Base-by-base conservation (phyloP, 92 coral and sea anemone genomes). In the Phenganax marumi region DNA sequence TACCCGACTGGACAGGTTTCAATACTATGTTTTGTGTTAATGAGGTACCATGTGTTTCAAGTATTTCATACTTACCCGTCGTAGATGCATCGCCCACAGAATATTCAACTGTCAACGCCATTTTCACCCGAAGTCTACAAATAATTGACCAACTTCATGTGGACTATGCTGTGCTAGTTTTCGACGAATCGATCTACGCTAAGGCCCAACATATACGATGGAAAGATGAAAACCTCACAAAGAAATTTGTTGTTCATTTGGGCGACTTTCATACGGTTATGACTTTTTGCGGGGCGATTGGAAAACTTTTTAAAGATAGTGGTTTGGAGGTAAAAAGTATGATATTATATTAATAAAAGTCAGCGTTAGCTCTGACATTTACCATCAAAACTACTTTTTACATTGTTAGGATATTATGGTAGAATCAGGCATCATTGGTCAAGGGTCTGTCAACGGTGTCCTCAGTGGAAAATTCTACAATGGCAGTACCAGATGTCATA, bases 1-100 rank as follows among this genome's bases (percentile, higher is more conserved):
- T 76, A 24, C 81, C 81, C 22, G 81, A 76, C 54, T 86, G 86
- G 86, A 86, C 89, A 24, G 89, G 88, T 12, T 80, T 86, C 75
- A 86, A 81, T 75, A 86, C 89, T 19, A 10, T 86, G 12, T 76
- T 86, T 10, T 18, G 43, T 60, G 11, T 8, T 10, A 26, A 85
- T 54, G n/a, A 79, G 10, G 80, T 79, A 16, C 88, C 88, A 65
- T 54, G 50, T 80, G 50, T 70, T 18, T 86, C 86, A n/a, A 80
- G 60, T 52, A 77, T 70, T 54, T 85, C 85, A 12, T 85, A 85
- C 53, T 60, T 85, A 24, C 88, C 88, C 0, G 56, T 85, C 9
- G 76, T 61, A 60, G 87, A 84, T 76, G 84, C 84, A 6, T 56
- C 53, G 4, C 84, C 87, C 47, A 76, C 84, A 75, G 84, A 84